A percentile compares a stretch with the other conserved stretches of the same genome.
Evolutionary conservation across 2,797 vertebrate genomes (phyloP).

Genomic region (Poecile montanus): DNA sequence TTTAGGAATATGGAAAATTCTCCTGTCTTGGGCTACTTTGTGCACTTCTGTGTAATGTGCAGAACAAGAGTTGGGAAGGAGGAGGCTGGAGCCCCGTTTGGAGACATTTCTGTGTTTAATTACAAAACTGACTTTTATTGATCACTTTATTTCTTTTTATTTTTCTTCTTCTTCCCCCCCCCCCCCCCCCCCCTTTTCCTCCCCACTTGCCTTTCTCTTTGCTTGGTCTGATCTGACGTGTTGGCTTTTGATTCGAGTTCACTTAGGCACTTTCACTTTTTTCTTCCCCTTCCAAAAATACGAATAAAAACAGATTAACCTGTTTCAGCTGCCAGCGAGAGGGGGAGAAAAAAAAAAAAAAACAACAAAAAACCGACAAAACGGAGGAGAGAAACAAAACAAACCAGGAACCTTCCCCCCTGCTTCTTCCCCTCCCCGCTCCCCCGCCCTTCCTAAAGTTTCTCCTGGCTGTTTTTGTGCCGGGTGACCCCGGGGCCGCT

Average conservation of each 20-base stretch:
- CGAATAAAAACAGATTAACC: constrained; percentile 15
- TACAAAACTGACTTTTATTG: constrained; percentile 60
- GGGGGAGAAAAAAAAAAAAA: neutral
- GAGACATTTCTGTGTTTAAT: constrained; percentile 37
- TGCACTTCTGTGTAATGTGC: constrained; percentile 47
- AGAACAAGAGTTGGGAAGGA: constrained; percentile 1
- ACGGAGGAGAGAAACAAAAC: neutral
- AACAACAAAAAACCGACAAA: neutral
- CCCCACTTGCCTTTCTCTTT: constrained; percentile 74
- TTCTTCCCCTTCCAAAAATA: neutral
- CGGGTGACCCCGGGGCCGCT: neutral
- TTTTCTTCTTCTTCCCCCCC: neutral
- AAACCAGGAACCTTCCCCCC: neutral
- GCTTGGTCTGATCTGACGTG: constrained; percentile 79
- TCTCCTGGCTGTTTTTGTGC: neutral
- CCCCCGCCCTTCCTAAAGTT: constrained; percentile 58
- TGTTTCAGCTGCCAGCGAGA: neutral
- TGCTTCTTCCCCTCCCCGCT: no score
- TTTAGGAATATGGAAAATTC: constrained; percentile 84
- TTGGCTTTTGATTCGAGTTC: constrained; percentile 80
- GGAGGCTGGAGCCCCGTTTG: neutral
- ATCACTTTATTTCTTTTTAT: constrained; percentile 76
- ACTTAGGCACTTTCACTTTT: constrained; percentile 79
- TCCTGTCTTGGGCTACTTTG: constrained; percentile 61
- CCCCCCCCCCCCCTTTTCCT: neutral